Base-by-base conservation (phyloP, 2,888 invertebrate species). In the Ichneumon xanthorius region DNA sequence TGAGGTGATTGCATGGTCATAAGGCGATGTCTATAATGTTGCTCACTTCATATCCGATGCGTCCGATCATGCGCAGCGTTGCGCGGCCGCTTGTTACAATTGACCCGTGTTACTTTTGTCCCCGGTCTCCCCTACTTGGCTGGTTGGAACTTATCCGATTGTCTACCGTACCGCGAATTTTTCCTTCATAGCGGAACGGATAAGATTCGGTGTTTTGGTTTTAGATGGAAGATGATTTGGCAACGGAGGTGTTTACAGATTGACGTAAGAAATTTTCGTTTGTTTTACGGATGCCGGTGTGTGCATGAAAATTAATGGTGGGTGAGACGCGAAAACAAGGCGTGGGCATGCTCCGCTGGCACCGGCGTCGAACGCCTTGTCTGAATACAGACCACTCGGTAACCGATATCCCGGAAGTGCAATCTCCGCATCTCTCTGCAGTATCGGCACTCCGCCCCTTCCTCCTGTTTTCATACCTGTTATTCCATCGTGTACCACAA, bases 351-450 rank as follows among this genome's bases (percentile, higher is more conserved):
- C 55, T 80, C 70, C 77, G 48, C 75, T 82, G 85, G 85, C 82
- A 82, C 26, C 75, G 26, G 33, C 65, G 50, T 37, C 65, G 53
- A 71, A 50, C 26, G 61, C 40, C 33, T 58, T 84, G 72, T 81
- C 81, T 68, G 72, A 78, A 84, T 81, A 78, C 84, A 81, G 81
- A 72, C 77, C 37, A 33, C 72, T 53, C 33, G 67, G 65, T 68
- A 80, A 67, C 76, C 79, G 83, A 83, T 83, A 83, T 33, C 83
- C 80, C 84, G 81, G 84, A 84, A 81, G 73, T 80, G 77, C 72
- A 61, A 75, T 65, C 53, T 78, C 61, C 68, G 30, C 48, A 19
- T 76, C 50, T 76, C 33, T 68, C 30, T 58, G 58, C 63, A 63
- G 2, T 33, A 6, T 63, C 63, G 16, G 40, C 84, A 70, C 72